Conservation (phyloP, 2,888 invertebrate species). For the Eucera pruinosa region DNA sequence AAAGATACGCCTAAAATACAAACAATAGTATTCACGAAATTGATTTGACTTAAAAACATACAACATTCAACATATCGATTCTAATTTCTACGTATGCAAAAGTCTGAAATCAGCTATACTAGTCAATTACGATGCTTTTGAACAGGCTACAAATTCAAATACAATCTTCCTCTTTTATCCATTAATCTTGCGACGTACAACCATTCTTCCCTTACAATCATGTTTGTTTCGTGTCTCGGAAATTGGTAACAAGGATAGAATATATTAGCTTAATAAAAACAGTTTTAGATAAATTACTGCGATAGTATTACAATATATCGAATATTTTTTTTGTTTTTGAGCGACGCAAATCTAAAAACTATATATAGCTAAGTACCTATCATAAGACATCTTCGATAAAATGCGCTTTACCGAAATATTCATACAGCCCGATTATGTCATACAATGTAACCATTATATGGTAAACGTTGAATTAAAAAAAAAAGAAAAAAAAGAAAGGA, state of each 20-base stretch:
- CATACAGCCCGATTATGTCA: conserved; percentile 12
- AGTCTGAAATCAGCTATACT: neutral
- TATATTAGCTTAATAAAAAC: conserved; percentile 19
- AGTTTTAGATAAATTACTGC: conserved; percentile 13
- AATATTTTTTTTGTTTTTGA: conserved; percentile 49
- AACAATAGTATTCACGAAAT: no score
- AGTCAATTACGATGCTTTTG: neutral
- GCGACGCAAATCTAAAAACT: conserved; percentile 62
- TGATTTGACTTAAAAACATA: neutral
- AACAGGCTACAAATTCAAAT: conserved; percentile 3
- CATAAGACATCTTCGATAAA: conserved; percentile 44
- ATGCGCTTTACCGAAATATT: conserved; percentile 9
- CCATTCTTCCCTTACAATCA: conserved; percentile 3
- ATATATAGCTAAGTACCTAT: conserved; percentile 63
- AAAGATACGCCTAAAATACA: neutral
- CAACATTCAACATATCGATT: conserved; percentile 13
- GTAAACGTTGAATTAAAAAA: conserved; percentile 17
- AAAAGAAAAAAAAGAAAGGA: conserved; percentile 6
- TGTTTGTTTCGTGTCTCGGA: conserved; percentile 13
- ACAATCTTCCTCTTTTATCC: neutral
- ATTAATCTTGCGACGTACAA: conserved; percentile 1
- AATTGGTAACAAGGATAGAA: conserved; percentile 11
- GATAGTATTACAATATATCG: conserved; percentile 15
- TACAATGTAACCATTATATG: conserved; percentile 31
- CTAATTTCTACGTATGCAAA: conserved; percentile 1